phyloP scores from a whole-genome alignment of 2,888 invertebrate genomes.

The Slavum lentiscoides region DNA sequence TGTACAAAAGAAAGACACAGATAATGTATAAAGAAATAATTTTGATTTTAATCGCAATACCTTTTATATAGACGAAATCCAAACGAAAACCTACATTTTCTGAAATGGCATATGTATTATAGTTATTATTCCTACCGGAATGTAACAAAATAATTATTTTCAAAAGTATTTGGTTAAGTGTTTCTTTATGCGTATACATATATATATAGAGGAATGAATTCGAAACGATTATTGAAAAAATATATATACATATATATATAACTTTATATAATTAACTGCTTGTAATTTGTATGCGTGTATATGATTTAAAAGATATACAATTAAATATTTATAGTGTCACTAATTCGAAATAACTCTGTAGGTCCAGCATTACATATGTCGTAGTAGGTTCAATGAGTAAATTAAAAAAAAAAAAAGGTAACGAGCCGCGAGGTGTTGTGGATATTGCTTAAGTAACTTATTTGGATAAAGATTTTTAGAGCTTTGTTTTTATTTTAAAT shows the following conservation, averaged over 20 bases:
- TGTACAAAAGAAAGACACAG: constrained; percentile 13
- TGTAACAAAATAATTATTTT: neutral
- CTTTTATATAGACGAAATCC: neutral
- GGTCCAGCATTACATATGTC: too few species aligned
- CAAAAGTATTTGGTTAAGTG: neutral
- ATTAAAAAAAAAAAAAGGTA: too few species aligned
- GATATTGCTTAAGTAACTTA: too few species aligned
- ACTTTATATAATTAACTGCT: neutral
- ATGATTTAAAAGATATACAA: too few species aligned
- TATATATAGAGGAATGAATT: neutral
- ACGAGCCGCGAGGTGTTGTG: too few species aligned
- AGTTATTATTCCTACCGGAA: neutral
- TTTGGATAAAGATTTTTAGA: too few species aligned
- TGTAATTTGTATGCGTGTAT: too few species aligned
- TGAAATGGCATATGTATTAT: neutral
- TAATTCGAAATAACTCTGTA: too few species aligned
- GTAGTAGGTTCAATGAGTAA: neutral
- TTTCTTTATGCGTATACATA: neutral
- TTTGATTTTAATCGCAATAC: constrained; percentile 4
- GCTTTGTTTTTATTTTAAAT: too few species aligned
- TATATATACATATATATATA: neutral
- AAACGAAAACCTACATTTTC: neutral
- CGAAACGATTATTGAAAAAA: neutral
- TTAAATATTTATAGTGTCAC: too few species aligned
- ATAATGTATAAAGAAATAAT: constrained; percentile 19